Conservation (phyloP, 2,113 vertebrate species). For the Pseudopipra pipra region DNA sequence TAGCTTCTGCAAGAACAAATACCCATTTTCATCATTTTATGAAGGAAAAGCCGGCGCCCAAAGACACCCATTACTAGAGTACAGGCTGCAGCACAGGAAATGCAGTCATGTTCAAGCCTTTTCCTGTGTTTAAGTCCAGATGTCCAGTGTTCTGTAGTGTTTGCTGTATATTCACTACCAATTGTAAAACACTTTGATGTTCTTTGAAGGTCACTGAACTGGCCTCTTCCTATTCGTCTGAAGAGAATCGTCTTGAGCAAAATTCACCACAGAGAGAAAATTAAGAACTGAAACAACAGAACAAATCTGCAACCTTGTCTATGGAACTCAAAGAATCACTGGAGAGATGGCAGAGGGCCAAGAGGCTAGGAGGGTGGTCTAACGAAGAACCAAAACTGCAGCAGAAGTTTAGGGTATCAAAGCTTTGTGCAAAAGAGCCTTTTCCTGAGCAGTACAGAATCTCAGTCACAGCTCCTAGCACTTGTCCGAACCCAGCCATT, state of each 20-base stretch:
- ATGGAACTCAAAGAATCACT: background rate
- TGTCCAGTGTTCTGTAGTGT: background rate
- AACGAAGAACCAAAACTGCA: background rate
- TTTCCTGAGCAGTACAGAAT: background rate
- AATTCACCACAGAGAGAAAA: background rate
- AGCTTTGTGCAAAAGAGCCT: background rate
- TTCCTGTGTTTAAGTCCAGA: background rate
- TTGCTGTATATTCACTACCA: background rate
- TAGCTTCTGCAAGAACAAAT: background rate
- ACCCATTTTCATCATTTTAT: background rate
- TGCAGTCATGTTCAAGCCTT: background rate
- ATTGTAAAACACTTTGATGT: background rate
- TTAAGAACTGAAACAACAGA: background rate
- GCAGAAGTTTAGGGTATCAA: background rate
- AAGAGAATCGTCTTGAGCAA: background rate
- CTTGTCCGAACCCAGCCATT: rapidly evolving
- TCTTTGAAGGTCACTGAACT: background rate
- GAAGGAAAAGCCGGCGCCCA: background rate
- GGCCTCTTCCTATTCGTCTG: background rate
- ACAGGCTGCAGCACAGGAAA: background rate
- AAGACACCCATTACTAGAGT: background rate
- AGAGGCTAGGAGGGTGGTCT: background rate
- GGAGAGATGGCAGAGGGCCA: background rate
- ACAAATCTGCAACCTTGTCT: background rate
- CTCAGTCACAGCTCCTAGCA: background rate